phyloP scores from a whole-genome alignment of 1,140 invertebrate species.

The Globodera ellingtonae region DNA sequence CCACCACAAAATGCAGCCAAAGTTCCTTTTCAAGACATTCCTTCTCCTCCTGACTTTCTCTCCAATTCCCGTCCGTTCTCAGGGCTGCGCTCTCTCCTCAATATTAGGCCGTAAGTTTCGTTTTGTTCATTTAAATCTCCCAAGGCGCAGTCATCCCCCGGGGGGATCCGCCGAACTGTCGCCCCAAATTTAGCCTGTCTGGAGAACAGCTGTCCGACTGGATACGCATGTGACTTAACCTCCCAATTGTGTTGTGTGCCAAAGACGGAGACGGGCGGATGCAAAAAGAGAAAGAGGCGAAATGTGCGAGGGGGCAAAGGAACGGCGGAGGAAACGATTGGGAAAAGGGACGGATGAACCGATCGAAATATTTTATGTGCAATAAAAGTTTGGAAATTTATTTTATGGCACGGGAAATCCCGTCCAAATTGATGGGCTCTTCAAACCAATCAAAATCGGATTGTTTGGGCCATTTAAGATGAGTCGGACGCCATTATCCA shows the following conservation, averaged over 20 bases:
- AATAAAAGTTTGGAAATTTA: no score
- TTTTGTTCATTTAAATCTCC: not conserved
- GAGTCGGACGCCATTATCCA: no score
- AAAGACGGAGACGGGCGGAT: not conserved
- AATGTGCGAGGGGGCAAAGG: no score
- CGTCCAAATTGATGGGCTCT: no score
- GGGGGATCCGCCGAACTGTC: no score
- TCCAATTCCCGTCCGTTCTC: not conserved
- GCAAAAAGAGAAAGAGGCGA: conserved; percentile 3
- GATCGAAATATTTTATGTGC: no score
- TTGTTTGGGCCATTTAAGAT: no score
- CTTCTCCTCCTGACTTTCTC: not conserved
- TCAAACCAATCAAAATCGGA: no score
- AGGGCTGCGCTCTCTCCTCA: not conserved
- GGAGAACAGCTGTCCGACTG: not conserved
- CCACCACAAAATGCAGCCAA: not conserved
- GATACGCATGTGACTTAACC: not conserved
- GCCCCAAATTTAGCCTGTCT: not conserved
- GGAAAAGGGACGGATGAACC: no score
- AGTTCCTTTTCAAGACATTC: not conserved
- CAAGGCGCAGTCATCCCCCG: no score
- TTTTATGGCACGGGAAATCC: no score
- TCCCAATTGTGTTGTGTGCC: not conserved
- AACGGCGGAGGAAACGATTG: no score
- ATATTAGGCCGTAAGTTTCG: not conserved